A percentile compares a stretch with the other conserved stretches of the same genome.
Evolutionary conservation across 2,113 vertebrate species (phyloP).

Genomic region (Bombycilla garrulus): DNA sequence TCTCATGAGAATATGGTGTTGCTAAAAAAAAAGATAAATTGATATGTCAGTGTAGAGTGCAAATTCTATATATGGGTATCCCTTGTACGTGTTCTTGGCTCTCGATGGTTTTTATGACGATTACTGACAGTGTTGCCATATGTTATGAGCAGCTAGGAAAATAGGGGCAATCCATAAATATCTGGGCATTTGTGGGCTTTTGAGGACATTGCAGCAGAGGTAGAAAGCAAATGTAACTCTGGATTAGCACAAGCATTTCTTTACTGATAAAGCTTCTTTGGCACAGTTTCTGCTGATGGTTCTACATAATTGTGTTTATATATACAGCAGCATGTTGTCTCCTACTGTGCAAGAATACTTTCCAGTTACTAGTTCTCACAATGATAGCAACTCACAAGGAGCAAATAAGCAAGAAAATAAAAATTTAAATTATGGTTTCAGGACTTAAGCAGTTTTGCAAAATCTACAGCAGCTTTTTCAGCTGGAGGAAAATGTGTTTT

Average conservation of each 20-base stretch:
- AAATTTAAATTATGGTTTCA: neutral
- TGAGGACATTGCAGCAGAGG: neutral
- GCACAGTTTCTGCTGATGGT: neutral
- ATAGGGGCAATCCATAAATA: slow-evolving; percentile 27
- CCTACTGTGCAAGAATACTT: neutral
- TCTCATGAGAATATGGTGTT: neutral
- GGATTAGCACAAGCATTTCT: neutral
- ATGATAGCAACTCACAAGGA: neutral
- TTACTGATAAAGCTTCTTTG: neutral
- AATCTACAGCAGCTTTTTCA: neutral
- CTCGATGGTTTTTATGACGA: neutral
- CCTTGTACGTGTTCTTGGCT: neutral
- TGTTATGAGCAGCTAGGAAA: slow-evolving; percentile 19
- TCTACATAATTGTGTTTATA: neutral
- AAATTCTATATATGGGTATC: slow-evolving; percentile 24
- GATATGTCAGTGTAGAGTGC: neutral
- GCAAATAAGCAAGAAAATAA: neutral
- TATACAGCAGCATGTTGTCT: neutral
- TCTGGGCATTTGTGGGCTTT: neutral
- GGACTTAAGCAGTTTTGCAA: neutral
- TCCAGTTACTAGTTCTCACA: neutral
- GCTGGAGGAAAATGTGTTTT: neutral
- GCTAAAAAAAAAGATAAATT: neutral
- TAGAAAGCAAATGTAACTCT: neutral
- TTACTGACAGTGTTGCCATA: slow-evolving; percentile 30